Percentiles rank a stretch among this genome's conserved stretches.
Evolutionary conservation across 2,113 vertebrate species (phyloP).

Genomic region (Paramormyrops kingsleyae): DNA sequence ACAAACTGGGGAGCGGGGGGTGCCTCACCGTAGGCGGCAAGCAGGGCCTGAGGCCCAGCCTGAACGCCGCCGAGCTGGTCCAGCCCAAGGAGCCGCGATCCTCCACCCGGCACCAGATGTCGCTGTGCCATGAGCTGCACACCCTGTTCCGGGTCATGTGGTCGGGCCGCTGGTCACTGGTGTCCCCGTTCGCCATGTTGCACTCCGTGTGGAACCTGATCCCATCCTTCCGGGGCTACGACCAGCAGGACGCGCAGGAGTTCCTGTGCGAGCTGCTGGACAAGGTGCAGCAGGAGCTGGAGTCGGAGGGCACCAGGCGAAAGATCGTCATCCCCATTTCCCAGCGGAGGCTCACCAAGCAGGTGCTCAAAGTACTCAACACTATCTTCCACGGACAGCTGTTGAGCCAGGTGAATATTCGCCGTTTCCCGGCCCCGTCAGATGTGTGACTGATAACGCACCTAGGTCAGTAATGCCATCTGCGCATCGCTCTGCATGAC

Average conservation of each 20-base stretch:
- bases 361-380: slow-evolving; percentile 97
- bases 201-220: slow-evolving; percentile 98
- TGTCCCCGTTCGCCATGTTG: slow-evolving; percentile 97
- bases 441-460: background rate
- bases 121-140: slow-evolving; percentile 94
- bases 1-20: slow-evolving; percentile 48
- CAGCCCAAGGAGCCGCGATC: slow-evolving; percentile 87
- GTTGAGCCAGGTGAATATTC: slow-evolving; percentile 83
- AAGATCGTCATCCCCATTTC: slow-evolving; percentile 93
- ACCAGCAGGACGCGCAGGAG: slow-evolving; percentile 98
- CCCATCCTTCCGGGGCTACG: slow-evolving; percentile 89
- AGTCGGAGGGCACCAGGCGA: slow-evolving; percentile 81
- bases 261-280: slow-evolving; percentile 94
- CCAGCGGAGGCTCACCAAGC: slow-evolving; percentile 93
- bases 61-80: slow-evolving; percentile 76
- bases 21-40: slow-evolving; percentile 47
- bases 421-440: background rate
- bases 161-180: slow-evolving; percentile 94
- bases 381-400: slow-evolving; percentile 98
- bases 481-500: background rate
- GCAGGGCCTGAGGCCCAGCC: slow-evolving; percentile 53
- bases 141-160: slow-evolving; percentile 98
- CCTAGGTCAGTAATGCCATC: background rate
- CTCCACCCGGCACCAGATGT: slow-evolving; percentile 82
- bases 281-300: slow-evolving; percentile 96